Percentiles rank a stretch among this genome's conserved stretches.
These are phyloP conservation scores for Tiphia femorata DNA, from an alignment of 2,888 invertebrate species.

Conservation along the genomic window DNA sequence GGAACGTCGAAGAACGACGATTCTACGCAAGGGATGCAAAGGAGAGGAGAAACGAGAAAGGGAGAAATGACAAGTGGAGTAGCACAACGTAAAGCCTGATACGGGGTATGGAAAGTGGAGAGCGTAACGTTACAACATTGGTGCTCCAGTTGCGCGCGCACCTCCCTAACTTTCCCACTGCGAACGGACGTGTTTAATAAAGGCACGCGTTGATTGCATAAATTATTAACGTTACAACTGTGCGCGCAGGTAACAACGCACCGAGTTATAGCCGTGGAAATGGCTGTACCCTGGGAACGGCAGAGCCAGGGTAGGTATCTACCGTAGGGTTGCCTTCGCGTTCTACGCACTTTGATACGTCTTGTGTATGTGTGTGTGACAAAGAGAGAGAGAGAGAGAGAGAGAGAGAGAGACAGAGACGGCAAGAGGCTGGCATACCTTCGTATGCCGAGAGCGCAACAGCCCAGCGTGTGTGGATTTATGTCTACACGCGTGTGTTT, in stretches of 20 bases:
- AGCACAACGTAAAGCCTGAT: too few species aligned
- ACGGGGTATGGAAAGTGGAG: too few species aligned
- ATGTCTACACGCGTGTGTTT: neutral
- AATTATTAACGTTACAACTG: constrained; percentile 40
- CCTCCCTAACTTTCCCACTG: constrained; percentile 28
- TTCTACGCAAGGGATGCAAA: too few species aligned
- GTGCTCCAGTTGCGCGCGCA: too few species aligned
- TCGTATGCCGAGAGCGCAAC: neutral
- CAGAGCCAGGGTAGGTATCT: neutral
- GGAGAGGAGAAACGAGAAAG: too few species aligned
- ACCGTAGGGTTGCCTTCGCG: too few species aligned
- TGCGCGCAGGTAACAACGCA: constrained; percentile 2
- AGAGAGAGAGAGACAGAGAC: neutral
- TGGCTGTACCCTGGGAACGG: too few species aligned
- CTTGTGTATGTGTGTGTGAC: neutral
- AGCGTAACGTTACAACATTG: too few species aligned
- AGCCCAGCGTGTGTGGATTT: neutral
- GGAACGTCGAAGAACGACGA: too few species aligned
- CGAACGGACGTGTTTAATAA: constrained; percentile 35
- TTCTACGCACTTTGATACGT: too few species aligned
- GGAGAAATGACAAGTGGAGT: too few species aligned
- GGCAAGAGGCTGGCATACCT: too few species aligned
- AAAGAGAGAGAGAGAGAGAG: neutral
- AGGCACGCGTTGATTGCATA: constrained; percentile 35
- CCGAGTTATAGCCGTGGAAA: neutral